Percentiles rank a stretch among this genome's conserved stretches.
Evolutionary conservation across 2,113 vertebrate species (phyloP).

Genomic region (Serranochromis macrocephalus): DNA sequence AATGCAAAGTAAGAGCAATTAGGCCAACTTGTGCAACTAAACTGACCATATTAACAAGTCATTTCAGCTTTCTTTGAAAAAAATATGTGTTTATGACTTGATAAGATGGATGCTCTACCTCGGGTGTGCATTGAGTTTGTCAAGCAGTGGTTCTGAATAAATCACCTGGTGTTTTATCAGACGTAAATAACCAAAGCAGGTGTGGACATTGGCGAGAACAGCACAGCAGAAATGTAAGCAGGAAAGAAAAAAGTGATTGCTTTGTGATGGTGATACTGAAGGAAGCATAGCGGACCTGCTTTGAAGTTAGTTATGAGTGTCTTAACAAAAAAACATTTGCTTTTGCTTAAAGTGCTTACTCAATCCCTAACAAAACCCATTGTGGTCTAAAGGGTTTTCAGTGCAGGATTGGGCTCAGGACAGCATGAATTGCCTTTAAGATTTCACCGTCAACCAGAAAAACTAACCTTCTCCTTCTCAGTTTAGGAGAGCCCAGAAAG

Average conservation of each 20-base stretch:
- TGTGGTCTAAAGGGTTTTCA: not conserved
- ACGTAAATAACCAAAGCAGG: not conserved
- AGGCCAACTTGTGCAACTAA: not conserved
- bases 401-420: constrained; percentile 1
- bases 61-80: not conserved
- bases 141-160: not conserved
- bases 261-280: not conserved
- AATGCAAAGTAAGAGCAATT: not conserved
- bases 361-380: constrained; percentile 21
- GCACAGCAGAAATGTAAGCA: not conserved
- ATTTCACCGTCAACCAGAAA: constrained; percentile 14
- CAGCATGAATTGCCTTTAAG: not conserved
- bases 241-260: not conserved
- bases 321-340: not conserved
- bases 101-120: not conserved
- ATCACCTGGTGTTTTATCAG: not conserved
- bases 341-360: not conserved
- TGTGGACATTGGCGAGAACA: not conserved
- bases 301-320: not conserved
- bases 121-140: not conserved
- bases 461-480: constrained; percentile 73
- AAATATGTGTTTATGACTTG: not conserved
- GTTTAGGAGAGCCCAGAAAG: constrained; percentile 72
- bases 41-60: not conserved
- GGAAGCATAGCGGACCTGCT: not conserved